Evolutionary conservation across 2,888 invertebrate genomes (phyloP).

Genomic region (Drosophila atroscutellata): DNA sequence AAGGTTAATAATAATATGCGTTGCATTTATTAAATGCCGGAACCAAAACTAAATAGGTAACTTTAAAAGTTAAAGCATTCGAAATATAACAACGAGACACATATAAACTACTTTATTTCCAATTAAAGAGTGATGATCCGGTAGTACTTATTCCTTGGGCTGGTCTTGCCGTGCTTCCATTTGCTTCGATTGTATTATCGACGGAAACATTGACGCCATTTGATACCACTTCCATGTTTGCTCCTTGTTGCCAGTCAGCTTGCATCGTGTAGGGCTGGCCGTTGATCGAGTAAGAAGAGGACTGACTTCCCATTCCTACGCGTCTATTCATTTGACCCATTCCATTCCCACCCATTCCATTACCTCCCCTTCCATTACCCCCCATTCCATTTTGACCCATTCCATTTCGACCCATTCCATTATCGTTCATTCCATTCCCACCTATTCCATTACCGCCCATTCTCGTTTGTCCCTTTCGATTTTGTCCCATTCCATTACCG

Average conservation of each 20-base stretch:
- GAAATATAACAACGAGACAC: not conserved
- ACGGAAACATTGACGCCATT: slow-evolving; percentile 11
- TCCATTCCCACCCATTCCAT: not conserved
- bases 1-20: not conserved
- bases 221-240: slow-evolving; percentile 12
- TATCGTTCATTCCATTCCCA: slow-evolving; percentile 6
- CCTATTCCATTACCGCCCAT: not conserved
- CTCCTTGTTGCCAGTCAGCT: slow-evolving; percentile 16
- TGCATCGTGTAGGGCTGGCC: slow-evolving; percentile 25
- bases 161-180: slow-evolving; percentile 3
- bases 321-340: slow-evolving; percentile 13
- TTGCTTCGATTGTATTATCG: not conserved
- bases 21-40: not conserved
- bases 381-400: slow-evolving; percentile 3
- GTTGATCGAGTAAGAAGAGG: slow-evolving; percentile 29
- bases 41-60: not conserved
- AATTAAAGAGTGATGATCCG: slow-evolving; percentile 4
- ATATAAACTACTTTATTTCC: not conserved
- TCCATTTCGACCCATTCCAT: not conserved
- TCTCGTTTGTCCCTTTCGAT: not conserved
- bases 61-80: not conserved
- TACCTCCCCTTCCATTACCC: not conserved
- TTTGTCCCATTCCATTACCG: not conserved
- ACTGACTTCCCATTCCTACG: slow-evolving; percentile 14
- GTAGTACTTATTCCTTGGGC: slow-evolving; percentile 9